Percentiles rank a stretch among this genome's conserved stretches.
Evolutionary conservation across 2,113 vertebrate species (phyloP).

Genomic region (Tapirus terrestris): DNA sequence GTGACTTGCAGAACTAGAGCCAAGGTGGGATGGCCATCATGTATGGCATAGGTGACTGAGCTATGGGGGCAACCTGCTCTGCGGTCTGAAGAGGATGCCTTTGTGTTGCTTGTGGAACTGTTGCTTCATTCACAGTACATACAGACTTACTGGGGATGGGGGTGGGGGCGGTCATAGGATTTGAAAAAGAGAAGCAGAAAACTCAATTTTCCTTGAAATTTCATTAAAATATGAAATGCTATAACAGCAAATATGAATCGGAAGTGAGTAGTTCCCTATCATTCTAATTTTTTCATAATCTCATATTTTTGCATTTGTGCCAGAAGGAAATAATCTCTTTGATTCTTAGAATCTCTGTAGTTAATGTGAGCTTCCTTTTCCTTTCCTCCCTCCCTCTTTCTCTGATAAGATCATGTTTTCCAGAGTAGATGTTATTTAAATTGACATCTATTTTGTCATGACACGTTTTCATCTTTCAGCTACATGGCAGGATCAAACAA

Average conservation of each 20-base stretch:
- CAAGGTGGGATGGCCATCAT: not conserved
- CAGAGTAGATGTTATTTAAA: not conserved
- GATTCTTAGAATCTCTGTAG: not conserved
- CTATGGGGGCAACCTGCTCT: not conserved
- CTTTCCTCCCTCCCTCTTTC: not conserved
- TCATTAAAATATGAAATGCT: not conserved
- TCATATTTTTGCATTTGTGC: not conserved
- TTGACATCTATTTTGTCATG: not conserved
- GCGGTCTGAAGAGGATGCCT: not conserved
- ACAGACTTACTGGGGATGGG: rapidly evolving
- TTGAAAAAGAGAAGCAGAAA: not conserved
- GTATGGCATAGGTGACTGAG: not conserved
- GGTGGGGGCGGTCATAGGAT: no score
- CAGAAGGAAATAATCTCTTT: not conserved
- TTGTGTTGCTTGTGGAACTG: not conserved
- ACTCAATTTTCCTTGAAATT: not conserved
- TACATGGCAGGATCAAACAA: constrained; percentile 52
- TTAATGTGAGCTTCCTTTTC: not conserved
- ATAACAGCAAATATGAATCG: not conserved
- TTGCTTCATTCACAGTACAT: not conserved
- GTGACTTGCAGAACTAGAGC: not conserved
- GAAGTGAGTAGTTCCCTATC: not conserved
- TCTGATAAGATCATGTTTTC: not conserved
- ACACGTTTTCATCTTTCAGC: constrained; percentile 37
- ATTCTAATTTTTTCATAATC: not conserved